Percentiles rank a stretch among this genome's conserved stretches.
Evolutionary conservation across 2,113 vertebrate genomes (phyloP).

Genomic region (Sphaerodactylus townsendi): DNA sequence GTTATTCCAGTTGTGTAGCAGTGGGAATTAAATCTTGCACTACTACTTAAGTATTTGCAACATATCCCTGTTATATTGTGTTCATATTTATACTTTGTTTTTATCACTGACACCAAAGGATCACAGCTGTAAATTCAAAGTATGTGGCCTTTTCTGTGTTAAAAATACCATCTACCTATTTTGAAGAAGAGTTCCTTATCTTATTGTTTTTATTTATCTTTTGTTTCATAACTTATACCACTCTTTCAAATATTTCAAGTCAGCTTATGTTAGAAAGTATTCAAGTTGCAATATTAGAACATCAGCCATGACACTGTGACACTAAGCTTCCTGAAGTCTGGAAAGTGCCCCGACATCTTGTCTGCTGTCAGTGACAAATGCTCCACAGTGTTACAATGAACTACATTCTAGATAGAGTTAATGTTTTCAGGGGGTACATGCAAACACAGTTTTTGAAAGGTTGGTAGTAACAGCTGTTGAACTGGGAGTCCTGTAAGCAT

Average conservation of each 20-base stretch:
- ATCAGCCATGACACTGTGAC: no score
- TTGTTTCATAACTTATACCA: no score
- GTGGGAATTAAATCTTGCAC: neutral
- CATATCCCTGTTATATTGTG: neutral
- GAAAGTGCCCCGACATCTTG: neutral
- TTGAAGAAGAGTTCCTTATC: neutral
- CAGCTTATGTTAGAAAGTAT: no score
- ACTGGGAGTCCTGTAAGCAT: neutral
- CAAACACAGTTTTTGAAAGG: neutral
- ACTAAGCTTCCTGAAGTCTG: neutral
- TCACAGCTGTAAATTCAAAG: neutral
- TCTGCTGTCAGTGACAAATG: neutral
- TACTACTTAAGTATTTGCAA: neutral
- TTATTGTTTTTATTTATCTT: no score
- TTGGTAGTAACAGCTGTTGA: neutral
- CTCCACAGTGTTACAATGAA: neutral
- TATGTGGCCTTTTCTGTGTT: neutral
- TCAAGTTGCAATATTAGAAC: no score
- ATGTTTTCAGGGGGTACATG: neutral
- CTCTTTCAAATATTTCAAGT: no score
- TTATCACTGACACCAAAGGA: neutral
- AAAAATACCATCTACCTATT: neutral
- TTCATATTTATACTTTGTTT: neutral
- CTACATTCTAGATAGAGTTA: neutral
- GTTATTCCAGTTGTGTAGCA: neutral